Evolutionary conservation across 2,113 vertebrate species (phyloP).

Genomic region (Scolopax mira): DNA sequence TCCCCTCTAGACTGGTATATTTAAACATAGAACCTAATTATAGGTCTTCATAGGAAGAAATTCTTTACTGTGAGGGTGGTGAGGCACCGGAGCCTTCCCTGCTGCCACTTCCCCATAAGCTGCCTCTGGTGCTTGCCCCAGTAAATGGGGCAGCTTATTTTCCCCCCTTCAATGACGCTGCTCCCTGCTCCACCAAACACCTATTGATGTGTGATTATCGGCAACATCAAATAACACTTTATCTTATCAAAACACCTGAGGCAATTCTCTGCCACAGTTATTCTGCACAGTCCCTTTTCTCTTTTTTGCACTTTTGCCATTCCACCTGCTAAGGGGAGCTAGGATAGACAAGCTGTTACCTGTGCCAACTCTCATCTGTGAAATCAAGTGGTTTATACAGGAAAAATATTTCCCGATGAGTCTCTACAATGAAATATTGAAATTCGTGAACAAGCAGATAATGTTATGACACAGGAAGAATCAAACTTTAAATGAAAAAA

Average conservation of each 20-base stretch:
- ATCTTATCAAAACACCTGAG: background rate
- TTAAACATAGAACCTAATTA: background rate
- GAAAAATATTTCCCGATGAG: background rate
- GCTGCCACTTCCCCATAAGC: background rate
- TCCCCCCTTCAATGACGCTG: background rate
- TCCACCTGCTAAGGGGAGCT: background rate
- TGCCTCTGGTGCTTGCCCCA: background rate
- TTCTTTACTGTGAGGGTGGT: too few relatives aligned
- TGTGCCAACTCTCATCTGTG: background rate
- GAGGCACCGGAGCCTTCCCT: background rate
- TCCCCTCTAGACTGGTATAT: background rate
- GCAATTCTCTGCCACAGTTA: background rate
- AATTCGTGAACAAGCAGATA: background rate
- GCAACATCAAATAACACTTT: background rate
- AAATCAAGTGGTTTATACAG: background rate
- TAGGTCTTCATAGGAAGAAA: background rate
- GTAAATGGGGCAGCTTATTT: fast-evolving
- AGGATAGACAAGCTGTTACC: background rate
- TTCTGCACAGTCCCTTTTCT: background rate
- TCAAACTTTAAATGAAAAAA: background rate
- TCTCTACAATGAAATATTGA: background rate
- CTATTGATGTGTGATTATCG: background rate
- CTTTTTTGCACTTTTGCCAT: background rate
- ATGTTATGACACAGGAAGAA: background rate
- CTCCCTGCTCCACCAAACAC: background rate